phyloP scores from a whole-genome alignment of 2,888 invertebrate species.

The Drosophila longiperda region DNA sequence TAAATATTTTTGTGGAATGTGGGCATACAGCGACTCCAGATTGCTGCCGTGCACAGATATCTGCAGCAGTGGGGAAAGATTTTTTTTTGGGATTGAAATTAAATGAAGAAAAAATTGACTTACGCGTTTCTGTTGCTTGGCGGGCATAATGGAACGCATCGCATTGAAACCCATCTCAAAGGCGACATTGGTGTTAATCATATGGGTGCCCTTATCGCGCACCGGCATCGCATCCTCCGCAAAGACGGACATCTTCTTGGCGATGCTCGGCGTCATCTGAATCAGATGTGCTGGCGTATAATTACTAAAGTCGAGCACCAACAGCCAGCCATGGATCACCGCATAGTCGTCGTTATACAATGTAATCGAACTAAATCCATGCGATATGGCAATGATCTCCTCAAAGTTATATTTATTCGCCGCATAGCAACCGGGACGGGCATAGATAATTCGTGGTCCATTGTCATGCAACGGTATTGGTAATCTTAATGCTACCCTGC shows the following conservation, averaged over 20 bases:
- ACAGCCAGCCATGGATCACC: slow-evolving; percentile 85
- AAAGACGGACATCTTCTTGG: slow-evolving; percentile 86
- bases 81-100: too few species aligned
- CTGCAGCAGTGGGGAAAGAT: slow-evolving; percentile 79
- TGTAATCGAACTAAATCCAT: slow-evolving; percentile 87
- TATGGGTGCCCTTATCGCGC: slow-evolving; percentile 87
- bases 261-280: slow-evolving; percentile 86
- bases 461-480: slow-evolving; percentile 83
- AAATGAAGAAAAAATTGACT: slow-evolving; percentile 68
- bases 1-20: slow-evolving; percentile 87
- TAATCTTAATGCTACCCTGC: slow-evolving; percentile 34
- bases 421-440: slow-evolving; percentile 86
- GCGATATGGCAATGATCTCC: slow-evolving; percentile 86
- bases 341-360: slow-evolving; percentile 87
- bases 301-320: slow-evolving; percentile 86
- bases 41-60: slow-evolving; percentile 86
- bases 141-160: slow-evolving; percentile 86
- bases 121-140: slow-evolving; percentile 87
- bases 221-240: slow-evolving; percentile 87
- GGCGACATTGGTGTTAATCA: slow-evolving; percentile 87
- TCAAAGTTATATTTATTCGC: slow-evolving; percentile 85
- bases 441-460: slow-evolving; percentile 85
- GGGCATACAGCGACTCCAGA: slow-evolving; percentile 86
- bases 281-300: slow-evolving; percentile 86
- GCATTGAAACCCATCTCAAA: slow-evolving; percentile 87